Percentiles rank a stretch among this genome's conserved stretches.
Evolutionary conservation across 2,888 invertebrate genomes (phyloP).

Genomic region (Onchidella celtica): DNA sequence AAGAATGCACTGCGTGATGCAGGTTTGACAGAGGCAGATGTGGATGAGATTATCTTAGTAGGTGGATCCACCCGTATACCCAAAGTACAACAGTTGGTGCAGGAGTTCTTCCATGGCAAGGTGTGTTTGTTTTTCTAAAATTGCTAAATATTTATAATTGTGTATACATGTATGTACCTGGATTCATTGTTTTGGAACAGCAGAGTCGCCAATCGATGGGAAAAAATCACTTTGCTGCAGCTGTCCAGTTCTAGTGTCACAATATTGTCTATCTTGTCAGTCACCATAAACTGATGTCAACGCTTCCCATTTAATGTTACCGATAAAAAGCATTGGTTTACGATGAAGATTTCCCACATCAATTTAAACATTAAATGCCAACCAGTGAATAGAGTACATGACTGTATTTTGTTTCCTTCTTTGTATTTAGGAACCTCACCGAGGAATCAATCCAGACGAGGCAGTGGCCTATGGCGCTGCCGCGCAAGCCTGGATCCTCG

Average conservation of each 20-base stretch:
- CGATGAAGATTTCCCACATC: no score
- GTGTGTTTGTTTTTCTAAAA: constrained; percentile 56
- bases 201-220: no score
- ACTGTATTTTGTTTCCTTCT: no score
- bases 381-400: no score
- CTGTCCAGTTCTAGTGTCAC: no score
- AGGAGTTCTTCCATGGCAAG: constrained; percentile 93
- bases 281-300: no score
- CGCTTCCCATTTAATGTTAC: no score
- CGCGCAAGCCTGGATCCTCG: constrained; percentile 98
- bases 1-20: constrained; percentile 98
- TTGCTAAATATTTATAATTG: background rate
- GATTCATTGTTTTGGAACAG: background rate
- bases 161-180: background rate
- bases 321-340: no score
- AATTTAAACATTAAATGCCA: no score
- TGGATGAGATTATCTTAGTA: constrained; percentile 98
- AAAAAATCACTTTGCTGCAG: no score
- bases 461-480: constrained; percentile 99
- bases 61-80: constrained; percentile 99
- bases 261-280: no score
- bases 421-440: constrained; percentile 93
- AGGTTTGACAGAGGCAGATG: constrained; percentile 98
- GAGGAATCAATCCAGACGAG: constrained; percentile 99
- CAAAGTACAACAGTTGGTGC: constrained; percentile 88